Percentiles rank a stretch among this genome's conserved stretches.
phyloP scores from a whole-genome alignment of 1,140 invertebrate species.

The Vollenhovia emeryi region DNA sequence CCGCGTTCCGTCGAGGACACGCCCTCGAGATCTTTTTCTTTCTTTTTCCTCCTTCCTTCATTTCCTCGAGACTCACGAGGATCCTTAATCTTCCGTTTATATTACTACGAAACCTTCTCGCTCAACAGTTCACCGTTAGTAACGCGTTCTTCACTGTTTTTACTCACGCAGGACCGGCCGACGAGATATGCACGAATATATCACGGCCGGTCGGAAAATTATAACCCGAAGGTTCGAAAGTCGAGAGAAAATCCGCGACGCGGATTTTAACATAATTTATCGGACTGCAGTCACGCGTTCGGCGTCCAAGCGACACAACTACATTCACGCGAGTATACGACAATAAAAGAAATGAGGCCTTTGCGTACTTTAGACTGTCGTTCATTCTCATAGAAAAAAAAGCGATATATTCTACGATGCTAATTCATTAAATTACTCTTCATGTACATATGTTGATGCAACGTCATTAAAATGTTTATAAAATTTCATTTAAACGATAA shows the following conservation, averaged over 20 bases:
- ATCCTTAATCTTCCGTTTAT: conserved; percentile 8
- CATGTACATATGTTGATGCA: conserved; percentile 40
- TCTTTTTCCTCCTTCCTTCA: neutral
- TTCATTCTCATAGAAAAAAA: conserved; percentile 27
- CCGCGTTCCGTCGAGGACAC: conserved; percentile 33
- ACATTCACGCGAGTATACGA: conserved; percentile 20
- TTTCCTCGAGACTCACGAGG: neutral
- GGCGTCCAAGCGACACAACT: conserved; percentile 31
- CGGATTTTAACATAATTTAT: conserved; percentile 9
- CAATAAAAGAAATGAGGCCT: conserved; percentile 34
- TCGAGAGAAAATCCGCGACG: conserved; percentile 2
- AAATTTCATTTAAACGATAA: conserved; percentile 54
- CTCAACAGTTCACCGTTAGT: conserved; percentile 35
- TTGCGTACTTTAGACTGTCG: conserved; percentile 20
- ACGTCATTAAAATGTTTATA: conserved; percentile 53
- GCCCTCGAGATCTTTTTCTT: conserved; percentile 18
- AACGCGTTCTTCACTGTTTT: conserved; percentile 31
- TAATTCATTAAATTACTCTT: conserved; percentile 57
- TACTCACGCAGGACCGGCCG: neutral
- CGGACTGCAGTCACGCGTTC: conserved; percentile 27
- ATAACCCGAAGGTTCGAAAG: conserved; percentile 18
- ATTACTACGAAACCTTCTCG: conserved; percentile 29
- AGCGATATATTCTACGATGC: conserved; percentile 35
- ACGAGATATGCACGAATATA: neutral
- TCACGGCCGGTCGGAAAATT: conserved; percentile 9